These are phyloP conservation scores for Axea sp. DNA, from an alignment of 2,888 invertebrate genomes.

Conservation along the genomic window DNA sequence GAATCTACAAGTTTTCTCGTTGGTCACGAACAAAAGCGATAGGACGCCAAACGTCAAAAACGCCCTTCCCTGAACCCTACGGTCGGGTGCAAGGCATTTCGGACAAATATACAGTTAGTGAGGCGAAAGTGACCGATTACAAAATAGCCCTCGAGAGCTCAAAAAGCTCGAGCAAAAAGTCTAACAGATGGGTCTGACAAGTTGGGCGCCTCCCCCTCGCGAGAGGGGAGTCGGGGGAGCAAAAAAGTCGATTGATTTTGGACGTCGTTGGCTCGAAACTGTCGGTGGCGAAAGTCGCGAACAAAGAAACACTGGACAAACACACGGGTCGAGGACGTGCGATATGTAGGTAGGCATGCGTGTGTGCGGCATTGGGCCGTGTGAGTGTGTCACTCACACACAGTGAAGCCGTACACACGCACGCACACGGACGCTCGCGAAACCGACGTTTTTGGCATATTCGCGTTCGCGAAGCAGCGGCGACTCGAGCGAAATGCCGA, in stretches of 20 bases:
- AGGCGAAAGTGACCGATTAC: slow-evolving; percentile 29
- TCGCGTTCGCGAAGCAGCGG: slow-evolving; percentile 41
- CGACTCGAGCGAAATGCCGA: too few relatives aligned
- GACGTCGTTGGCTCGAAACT: slow-evolving; percentile 20
- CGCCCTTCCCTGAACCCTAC: slow-evolving; percentile 6
- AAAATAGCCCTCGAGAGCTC: too few relatives aligned
- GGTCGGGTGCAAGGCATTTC: neutral
- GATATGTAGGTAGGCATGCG: slow-evolving; percentile 54
- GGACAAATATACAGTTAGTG: slow-evolving; percentile 22
- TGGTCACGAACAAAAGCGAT: too few relatives aligned
- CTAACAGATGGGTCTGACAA: slow-evolving; percentile 4
- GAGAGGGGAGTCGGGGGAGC: neutral
- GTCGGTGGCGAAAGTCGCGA: slow-evolving; percentile 54
- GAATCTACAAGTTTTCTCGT: too few relatives aligned
- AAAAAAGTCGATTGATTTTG: slow-evolving; percentile 26
- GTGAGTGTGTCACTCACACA: slow-evolving; percentile 24
- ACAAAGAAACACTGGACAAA: slow-evolving; percentile 60
- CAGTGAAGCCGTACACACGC: neutral
- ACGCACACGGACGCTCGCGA: neutral
- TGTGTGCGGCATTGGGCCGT: slow-evolving; percentile 52
- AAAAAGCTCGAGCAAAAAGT: too few relatives aligned
- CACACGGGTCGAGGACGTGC: slow-evolving; percentile 60
- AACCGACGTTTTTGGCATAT: slow-evolving; percentile 9
- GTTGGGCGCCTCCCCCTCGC: slow-evolving; percentile 3
- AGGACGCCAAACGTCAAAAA: slow-evolving; percentile 1